These are phyloP conservation scores for Nebria salina DNA, from an alignment of 2,888 invertebrate species.

Conservation along the genomic window DNA sequence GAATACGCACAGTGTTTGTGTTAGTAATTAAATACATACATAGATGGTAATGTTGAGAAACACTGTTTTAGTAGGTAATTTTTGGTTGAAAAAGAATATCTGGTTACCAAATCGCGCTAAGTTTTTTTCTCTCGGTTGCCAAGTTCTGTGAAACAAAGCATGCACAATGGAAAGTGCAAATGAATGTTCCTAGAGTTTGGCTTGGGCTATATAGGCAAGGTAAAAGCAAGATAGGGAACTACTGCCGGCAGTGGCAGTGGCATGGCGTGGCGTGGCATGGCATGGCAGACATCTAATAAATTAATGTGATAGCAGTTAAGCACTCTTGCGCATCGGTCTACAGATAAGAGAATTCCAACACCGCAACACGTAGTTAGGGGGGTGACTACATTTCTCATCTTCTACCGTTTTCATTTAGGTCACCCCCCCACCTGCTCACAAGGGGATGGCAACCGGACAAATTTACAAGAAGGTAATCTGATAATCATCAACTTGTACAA, in stretches of 20 bases:
- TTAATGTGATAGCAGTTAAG: conserved; percentile 21
- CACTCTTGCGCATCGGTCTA: conserved; percentile 16
- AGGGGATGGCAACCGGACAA: conserved; percentile 1
- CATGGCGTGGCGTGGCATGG: not conserved
- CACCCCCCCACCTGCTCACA: not conserved
- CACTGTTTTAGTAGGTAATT: no score
- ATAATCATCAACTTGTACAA: conserved; percentile 12
- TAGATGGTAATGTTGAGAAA: no score
- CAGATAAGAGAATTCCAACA: conserved; percentile 16
- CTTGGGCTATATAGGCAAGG: not conserved
- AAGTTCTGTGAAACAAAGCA: conserved; percentile 12
- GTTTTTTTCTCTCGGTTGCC: not conserved
- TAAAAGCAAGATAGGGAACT: not conserved
- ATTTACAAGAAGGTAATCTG: conserved; percentile 17
- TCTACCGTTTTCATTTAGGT: not conserved
- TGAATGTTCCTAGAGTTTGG: conserved; percentile 8
- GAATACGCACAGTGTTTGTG: no score
- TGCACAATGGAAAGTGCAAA: conserved; percentile 16
- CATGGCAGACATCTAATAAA: conserved; percentile 16
- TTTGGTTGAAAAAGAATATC: not conserved
- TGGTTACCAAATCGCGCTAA: not conserved
- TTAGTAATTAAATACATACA: no score
- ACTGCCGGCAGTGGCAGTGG: not conserved
- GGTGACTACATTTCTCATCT: conserved; percentile 1
- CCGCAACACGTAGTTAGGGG: conserved; percentile 17